A percentile compares a stretch with the other conserved stretches of the same genome.
Evolutionary conservation across 2,888 invertebrate genomes (phyloP).

Genomic region (Ennomos quercinarius): DNA sequence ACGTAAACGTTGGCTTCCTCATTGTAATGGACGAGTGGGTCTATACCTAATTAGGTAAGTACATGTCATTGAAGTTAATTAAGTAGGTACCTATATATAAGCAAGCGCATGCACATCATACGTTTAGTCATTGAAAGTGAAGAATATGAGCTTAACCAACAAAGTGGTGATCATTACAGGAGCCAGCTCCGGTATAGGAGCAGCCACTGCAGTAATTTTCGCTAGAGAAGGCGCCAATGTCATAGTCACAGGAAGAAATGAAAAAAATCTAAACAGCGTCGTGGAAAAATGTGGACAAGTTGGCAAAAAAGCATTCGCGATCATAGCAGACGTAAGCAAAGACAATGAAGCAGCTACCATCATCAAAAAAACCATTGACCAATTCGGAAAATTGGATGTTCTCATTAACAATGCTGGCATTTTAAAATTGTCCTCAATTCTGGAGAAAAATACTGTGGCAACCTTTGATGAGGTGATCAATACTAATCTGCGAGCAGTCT

Average conservation of each 20-base stretch:
- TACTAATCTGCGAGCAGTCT: conserved; percentile 51
- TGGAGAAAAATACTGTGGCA: conserved; percentile 39
- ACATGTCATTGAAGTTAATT: too few relatives aligned
- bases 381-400: conserved; percentile 52
- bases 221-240: conserved; percentile 86
- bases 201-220: conserved; percentile 86
- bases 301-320: conserved; percentile 42
- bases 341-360: conserved; percentile 48
- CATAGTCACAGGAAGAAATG: conserved; percentile 87
- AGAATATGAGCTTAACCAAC: conserved; percentile 20
- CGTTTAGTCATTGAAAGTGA: not conserved
- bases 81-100: too few relatives aligned
- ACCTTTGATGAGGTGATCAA: conserved; percentile 51
- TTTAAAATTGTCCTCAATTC: conserved; percentile 26
- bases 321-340: conserved; percentile 54
- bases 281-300: conserved; percentile 51
- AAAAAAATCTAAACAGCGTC: conserved; percentile 85
- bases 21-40: too few relatives aligned
- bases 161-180: conserved; percentile 69
- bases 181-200: conserved; percentile 89
- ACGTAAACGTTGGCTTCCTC: too few relatives aligned
- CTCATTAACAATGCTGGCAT: conserved; percentile 59
- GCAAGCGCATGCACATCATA: too few relatives aligned
- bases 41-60: too few relatives aligned
- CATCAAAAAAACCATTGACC: conserved; percentile 47